Conservation (phyloP, 2,797 vertebrate genomes). For the Anolis apletophallus region DNA sequence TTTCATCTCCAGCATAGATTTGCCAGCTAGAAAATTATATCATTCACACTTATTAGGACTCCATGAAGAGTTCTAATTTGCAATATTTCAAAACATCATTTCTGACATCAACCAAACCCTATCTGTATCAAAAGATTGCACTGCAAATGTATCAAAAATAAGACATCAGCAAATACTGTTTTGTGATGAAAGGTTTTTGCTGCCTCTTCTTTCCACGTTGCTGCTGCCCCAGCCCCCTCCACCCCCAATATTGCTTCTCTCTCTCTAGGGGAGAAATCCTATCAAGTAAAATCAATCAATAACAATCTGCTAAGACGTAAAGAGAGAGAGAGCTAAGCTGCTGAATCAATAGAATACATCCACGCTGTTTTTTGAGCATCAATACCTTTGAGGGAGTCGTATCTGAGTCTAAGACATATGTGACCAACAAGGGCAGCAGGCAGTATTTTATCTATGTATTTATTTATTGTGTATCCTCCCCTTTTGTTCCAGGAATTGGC, state of each 20-base stretch:
- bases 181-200: slow-evolving; percentile 33
- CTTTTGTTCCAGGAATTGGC: no score
- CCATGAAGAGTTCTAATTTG: not conserved
- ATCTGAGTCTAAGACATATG: not conserved
- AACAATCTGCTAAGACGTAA: not conserved
- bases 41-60: not conserved
- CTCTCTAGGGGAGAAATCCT: slow-evolving; percentile 4
- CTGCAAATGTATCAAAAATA: slow-evolving; percentile 12
- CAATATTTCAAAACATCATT: slow-evolving; percentile 29
- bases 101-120: not conserved
- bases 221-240: not conserved
- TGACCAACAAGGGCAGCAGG: no score
- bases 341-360: slow-evolving; percentile 6
- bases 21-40: not conserved
- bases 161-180: slow-evolving; percentile 22
- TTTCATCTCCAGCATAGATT: not conserved
- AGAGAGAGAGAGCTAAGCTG: not conserved
- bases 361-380: slow-evolving; percentile 13
- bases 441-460: not conserved
- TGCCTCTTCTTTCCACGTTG: not conserved
- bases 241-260: not conserved
- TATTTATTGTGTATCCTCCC: no score
- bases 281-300: slow-evolving; percentile 1
- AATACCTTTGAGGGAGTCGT: slow-evolving; percentile 15
- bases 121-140: not conserved